These are phyloP conservation scores for Melanitta fusca DNA, from an alignment of 2,797 vertebrate genomes.

Conservation along the genomic window DNA sequence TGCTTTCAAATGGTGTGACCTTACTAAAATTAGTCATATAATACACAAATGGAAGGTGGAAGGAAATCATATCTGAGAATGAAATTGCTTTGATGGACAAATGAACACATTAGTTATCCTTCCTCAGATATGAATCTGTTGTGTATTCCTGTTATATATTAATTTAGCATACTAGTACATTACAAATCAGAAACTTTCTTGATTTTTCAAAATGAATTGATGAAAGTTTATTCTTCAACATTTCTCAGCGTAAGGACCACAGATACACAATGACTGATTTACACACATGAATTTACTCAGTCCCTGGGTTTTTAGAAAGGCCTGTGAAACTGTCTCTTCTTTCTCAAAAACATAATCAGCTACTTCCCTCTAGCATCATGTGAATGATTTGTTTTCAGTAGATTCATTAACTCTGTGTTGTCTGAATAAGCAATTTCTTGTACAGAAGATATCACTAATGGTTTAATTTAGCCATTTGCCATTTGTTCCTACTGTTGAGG, in stretches of 20 bases:
- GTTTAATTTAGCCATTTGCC: background rate
- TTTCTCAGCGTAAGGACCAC: background rate
- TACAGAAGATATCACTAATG: background rate
- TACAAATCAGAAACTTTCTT: background rate
- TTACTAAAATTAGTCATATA: background rate
- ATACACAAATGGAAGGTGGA: background rate
- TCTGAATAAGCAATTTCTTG: background rate
- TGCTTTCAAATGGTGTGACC: background rate
- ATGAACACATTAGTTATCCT: background rate
- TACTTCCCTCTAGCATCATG: background rate
- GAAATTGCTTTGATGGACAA: background rate
- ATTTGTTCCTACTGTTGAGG: background rate
- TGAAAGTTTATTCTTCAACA: background rate
- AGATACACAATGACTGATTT: background rate
- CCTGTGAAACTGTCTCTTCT: background rate
- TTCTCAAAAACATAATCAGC: background rate
- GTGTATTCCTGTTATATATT: background rate
- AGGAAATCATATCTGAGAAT: background rate
- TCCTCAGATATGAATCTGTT: background rate
- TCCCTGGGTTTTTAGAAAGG: background rate
- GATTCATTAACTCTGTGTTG: background rate
- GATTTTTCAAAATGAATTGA: background rate
- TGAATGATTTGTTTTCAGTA: background rate
- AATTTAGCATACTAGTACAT: background rate
- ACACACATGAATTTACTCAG: fast-evolving